Evolutionary conservation across 2,113 vertebrate genomes (phyloP).

Genomic region (Prietella phreatophila): DNA sequence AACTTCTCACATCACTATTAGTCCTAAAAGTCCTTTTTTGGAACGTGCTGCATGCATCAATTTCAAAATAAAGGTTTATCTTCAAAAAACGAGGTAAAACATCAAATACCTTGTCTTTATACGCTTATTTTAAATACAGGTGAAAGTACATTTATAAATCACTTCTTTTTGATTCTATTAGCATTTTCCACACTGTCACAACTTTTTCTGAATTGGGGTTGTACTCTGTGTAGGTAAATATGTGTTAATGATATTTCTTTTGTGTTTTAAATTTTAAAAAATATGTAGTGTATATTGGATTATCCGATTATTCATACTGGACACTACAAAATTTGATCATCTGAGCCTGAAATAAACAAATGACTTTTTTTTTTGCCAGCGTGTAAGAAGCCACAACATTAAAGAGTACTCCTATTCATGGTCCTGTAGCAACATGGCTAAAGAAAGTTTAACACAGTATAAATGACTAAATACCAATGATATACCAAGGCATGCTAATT

Average conservation of each 20-base stretch:
- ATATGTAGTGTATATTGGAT: not conserved
- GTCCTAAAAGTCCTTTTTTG: too few relatives aligned
- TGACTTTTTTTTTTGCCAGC: not conserved
- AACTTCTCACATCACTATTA: too few relatives aligned
- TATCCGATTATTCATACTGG: not conserved
- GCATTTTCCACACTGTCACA: too few relatives aligned
- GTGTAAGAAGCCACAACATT: not conserved
- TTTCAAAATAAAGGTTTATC: too few relatives aligned
- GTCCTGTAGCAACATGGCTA: conserved; percentile 44
- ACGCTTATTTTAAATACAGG: too few relatives aligned
- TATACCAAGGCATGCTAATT: conserved; percentile 32
- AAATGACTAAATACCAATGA: conserved; percentile 51
- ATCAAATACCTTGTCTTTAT: too few relatives aligned
- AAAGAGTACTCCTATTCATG: not conserved
- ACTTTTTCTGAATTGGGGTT: too few relatives aligned
- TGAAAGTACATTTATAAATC: too few relatives aligned
- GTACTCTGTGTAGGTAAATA: not conserved
- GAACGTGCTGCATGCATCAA: too few relatives aligned
- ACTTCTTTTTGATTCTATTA: too few relatives aligned
- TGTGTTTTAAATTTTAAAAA: not conserved
- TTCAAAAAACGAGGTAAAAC: too few relatives aligned
- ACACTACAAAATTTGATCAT: not conserved
- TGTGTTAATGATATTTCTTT: not conserved
- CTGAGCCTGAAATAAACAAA: not conserved
- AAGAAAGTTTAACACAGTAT: conserved; percentile 49